phyloP scores from a whole-genome alignment of 2,113 vertebrate species.

The Halcyon senegalensis region DNA sequence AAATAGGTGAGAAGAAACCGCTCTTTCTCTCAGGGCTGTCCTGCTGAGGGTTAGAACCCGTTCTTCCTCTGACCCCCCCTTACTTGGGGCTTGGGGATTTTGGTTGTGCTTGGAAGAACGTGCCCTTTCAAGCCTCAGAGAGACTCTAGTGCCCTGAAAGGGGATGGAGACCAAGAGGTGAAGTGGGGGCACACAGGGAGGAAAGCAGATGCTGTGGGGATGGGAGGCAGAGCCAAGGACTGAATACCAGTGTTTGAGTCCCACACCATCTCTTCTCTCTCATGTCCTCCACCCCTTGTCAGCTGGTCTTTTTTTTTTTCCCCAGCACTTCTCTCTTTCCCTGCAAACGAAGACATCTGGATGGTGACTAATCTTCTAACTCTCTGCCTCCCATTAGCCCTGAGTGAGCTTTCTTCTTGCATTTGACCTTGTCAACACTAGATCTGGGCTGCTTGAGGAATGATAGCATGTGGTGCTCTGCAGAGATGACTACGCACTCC shows the following conservation, averaged over 20 bases:
- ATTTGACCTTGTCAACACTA: constrained; percentile 13
- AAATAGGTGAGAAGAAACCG: not conserved
- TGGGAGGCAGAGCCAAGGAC: not conserved
- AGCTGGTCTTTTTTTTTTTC: not conserved
- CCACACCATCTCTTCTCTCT: not conserved
- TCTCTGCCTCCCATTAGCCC: not conserved
- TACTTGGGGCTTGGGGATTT: rapidly evolving
- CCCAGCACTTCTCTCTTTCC: not conserved
- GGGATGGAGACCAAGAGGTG: not conserved
- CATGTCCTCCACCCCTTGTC: not conserved
- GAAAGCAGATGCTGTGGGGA: not conserved
- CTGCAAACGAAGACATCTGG: not conserved
- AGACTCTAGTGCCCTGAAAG: not conserved
- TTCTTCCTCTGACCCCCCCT: not conserved
- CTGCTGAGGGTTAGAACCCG: not conserved
- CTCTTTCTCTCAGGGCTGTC: not conserved
- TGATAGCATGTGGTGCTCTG: not conserved
- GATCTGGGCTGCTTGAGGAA: not conserved
- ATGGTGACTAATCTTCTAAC: constrained; percentile 41
- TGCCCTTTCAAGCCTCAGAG: not conserved
- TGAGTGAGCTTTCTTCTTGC: not conserved
- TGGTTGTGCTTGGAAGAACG: not conserved
- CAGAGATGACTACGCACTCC: not conserved
- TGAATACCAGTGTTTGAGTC: not conserved
- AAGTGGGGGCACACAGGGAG: not conserved